Conservation (phyloP, 2,113 vertebrate species). For the Meles meles region DNA sequence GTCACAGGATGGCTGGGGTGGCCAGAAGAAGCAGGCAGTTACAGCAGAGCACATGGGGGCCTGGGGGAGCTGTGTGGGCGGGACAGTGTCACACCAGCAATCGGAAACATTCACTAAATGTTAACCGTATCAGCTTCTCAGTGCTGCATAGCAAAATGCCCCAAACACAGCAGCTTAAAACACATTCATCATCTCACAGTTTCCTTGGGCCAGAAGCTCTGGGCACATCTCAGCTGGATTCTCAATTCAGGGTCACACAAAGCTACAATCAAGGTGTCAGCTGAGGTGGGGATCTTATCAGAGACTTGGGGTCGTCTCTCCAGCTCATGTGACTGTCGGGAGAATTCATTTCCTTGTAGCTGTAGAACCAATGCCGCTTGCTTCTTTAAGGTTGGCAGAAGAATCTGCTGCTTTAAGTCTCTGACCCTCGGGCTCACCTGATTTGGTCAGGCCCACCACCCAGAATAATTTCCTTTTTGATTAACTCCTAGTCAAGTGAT, state of each 20-base stretch:
- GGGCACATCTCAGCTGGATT: too few relatives aligned
- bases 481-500: background rate
- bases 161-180: accelerated
- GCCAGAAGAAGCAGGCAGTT: background rate
- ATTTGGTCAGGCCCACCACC: background rate
- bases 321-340: background rate
- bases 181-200: background rate
- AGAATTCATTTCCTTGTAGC: background rate
- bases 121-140: background rate
- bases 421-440: background rate
- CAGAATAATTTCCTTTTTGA: background rate
- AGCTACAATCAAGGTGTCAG: background rate
- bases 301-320: background rate
- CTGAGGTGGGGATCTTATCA: background rate
- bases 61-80: accelerated
- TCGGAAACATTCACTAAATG: accelerated
- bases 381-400: background rate
- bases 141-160: background rate
- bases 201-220: background rate
- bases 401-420: background rate
- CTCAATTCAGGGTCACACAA: background rate
- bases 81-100: accelerated
- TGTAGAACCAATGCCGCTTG: accelerated
- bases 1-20: background rate
- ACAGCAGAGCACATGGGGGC: accelerated